A percentile compares a stretch with the other conserved stretches of the same genome.
These are phyloP conservation scores for Cremastobaeus sp. DNA, from an alignment of 2,888 invertebrate genomes.

Conservation along the genomic window DNA sequence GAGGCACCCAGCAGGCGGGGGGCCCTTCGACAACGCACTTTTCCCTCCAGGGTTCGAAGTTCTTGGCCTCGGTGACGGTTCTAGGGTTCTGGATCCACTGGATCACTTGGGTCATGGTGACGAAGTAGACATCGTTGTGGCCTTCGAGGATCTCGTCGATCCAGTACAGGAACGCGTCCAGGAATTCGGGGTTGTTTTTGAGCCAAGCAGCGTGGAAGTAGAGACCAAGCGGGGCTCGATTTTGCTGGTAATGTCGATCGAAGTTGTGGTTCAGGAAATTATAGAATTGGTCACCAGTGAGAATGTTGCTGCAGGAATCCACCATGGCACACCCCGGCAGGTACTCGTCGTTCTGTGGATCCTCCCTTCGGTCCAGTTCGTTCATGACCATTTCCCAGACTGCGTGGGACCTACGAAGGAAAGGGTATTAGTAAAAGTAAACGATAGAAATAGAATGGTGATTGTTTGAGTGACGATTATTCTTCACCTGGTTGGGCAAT, in stretches of 20 bases:
- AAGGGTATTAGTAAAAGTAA: too few species aligned
- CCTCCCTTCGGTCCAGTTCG: constrained; percentile 93
- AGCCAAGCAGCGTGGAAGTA: constrained; percentile 97
- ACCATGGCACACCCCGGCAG: constrained; percentile 96
- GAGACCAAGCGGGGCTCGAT: constrained; percentile 91
- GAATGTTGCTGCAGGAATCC: constrained; percentile 95
- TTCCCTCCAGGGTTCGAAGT: constrained; percentile 96
- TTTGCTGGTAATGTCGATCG: constrained; percentile 93
- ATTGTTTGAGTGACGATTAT: too few species aligned
- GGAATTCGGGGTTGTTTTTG: constrained; percentile 93
- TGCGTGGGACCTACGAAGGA: constrained; percentile 87
- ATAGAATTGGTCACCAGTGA: constrained; percentile 95
- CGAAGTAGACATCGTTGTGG: constrained; percentile 95
- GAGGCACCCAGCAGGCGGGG: constrained; percentile 92
- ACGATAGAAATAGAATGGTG: too few species aligned
- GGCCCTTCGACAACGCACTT: constrained; percentile 92
- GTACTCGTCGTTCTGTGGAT: constrained; percentile 92
- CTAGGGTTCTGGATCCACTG: constrained; percentile 97
- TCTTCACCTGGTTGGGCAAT: constrained; percentile 87
- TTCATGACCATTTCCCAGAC: constrained; percentile 99
- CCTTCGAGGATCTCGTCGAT: constrained; percentile 91
- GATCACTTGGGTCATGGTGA: constrained; percentile 97
- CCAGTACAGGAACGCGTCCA: constrained; percentile 96
- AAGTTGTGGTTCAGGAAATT: constrained; percentile 96
- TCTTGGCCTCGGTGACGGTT: constrained; percentile 90